phyloP scores from a whole-genome alignment of 1,140 invertebrate species.

The Ceratina japonica region DNA sequence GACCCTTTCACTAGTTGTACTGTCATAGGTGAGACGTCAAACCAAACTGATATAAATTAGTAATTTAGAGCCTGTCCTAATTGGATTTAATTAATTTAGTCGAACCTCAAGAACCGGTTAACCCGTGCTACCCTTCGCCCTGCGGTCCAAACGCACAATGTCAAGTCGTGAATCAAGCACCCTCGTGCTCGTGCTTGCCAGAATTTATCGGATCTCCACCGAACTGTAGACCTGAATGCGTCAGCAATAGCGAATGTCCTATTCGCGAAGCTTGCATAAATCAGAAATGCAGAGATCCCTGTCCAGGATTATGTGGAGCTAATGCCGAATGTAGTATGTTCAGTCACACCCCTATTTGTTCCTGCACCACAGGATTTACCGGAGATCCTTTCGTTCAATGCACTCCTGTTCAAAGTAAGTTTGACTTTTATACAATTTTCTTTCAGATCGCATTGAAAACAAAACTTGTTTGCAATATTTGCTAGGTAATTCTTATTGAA shows the following conservation, averaged over 20 bases:
- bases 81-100: slow-evolving; percentile 57
- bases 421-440: too few species aligned
- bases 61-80: background rate
- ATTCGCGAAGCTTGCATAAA: slow-evolving; percentile 80
- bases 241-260: slow-evolving; percentile 6
- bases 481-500: too few species aligned
- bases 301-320: slow-evolving; percentile 84
- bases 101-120: slow-evolving; percentile 64
- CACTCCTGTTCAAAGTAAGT: background rate
- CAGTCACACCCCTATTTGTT: slow-evolving; percentile 87
- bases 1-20: slow-evolving; percentile 82
- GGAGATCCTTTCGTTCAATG: slow-evolving; percentile 83
- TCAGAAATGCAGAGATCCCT: slow-evolving; percentile 86
- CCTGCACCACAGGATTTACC: slow-evolving; percentile 83
- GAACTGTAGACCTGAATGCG: slow-evolving; percentile 29
- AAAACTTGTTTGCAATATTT: too few species aligned
- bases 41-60: background rate
- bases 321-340: slow-evolving; percentile 87
- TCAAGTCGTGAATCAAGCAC: slow-evolving; percentile 84
- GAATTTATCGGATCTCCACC: slow-evolving; percentile 2
- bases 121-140: slow-evolving; percentile 81
- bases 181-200: slow-evolving; percentile 84
- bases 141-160: slow-evolving; percentile 89
- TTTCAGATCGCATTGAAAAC: too few species aligned
- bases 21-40: slow-evolving; percentile 64